Evolutionary conservation across 2,888 invertebrate genomes (phyloP).

Genomic region (Adela reaumurella): DNA sequence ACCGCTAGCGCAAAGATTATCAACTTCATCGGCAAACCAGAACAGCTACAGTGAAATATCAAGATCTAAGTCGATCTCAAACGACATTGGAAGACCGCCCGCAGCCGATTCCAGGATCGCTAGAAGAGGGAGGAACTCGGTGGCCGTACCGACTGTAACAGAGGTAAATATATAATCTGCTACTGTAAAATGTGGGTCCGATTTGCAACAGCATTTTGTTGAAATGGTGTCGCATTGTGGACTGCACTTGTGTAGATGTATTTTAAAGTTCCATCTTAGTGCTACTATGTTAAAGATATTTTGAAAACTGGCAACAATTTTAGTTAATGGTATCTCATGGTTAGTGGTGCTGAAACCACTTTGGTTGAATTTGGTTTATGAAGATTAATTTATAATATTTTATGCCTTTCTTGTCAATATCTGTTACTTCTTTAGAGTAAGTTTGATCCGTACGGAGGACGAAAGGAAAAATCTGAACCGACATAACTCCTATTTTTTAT

Average conservation of each 20-base stretch:
- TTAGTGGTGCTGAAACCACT: too few species aligned
- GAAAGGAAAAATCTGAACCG: too few species aligned
- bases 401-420: too few species aligned
- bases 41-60: conserved; percentile 33
- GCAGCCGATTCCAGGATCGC: conserved; percentile 27
- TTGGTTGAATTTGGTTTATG: too few species aligned
- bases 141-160: conserved; percentile 27
- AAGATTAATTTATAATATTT: too few species aligned
- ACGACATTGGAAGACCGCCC: conserved; percentile 54
- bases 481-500: too few species aligned
- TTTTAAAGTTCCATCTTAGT: background rate
- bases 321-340: too few species aligned
- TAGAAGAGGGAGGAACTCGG: conserved; percentile 33
- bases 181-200: background rate
- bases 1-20: conserved; percentile 50
- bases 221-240: background rate
- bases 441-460: too few species aligned
- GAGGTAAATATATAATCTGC: conserved; percentile 26
- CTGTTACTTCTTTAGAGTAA: too few species aligned
- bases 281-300: background rate
- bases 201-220: background rate
- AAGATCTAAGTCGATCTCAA: conserved; percentile 55
- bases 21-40: conserved; percentile 24
- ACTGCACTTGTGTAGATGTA: background rate
- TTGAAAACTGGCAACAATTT: background rate